Base-by-base conservation (phyloP, 2,888 invertebrate species). In the Orchesella flavescens region DNA sequence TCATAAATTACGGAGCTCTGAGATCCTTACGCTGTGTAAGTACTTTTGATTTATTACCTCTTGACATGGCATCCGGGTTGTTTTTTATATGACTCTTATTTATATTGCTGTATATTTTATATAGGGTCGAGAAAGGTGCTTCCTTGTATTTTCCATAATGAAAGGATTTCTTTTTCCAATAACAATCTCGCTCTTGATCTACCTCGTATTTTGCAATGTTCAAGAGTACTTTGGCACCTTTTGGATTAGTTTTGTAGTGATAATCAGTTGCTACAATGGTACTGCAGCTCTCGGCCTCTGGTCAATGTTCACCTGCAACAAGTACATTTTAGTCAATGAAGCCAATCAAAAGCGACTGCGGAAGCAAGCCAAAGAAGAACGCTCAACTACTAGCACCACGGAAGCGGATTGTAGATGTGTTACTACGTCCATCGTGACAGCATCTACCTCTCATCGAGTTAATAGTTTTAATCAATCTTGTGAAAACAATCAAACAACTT, bases 181-280 rank as follows among this genome's bases (percentile, higher is more conserved):
- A 0, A 78, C 77, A n/a, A 49, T 73, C 23, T 78, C 83, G 12
- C 55, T 84, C 9, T 43, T 78, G 13, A 17, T 78, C 15, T 84
- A 84, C 43, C 53, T 84, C n/a, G 74, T 84, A 9, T 74, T 84
- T 24, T 74, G 57, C 15, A 74, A 84, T 46, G 78, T 84, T 46
- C 84, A 84, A 53, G 79, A 84, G n/a, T 84, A 84, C 21, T 84
- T 84, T 57, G 84, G 78, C 9, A 79, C 78, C 9, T 84, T 84
- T 63, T 84, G 84, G 84, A 66, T 79, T 17, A 84, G 78, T 57
- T 84, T 84, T 24, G 78, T 84, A 7, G 74, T 84, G 1, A 84
- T 84, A n/a, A 63, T 84, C 0, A 68, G 78, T 55, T 83, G 84
- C 23, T 84, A 84, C 24, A 84, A 84, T 46, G 74, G 78, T 59